Base-by-base conservation (phyloP, 37 sponge, comb jelly and placozoan species). In the Haliclona indistincta region DNA sequence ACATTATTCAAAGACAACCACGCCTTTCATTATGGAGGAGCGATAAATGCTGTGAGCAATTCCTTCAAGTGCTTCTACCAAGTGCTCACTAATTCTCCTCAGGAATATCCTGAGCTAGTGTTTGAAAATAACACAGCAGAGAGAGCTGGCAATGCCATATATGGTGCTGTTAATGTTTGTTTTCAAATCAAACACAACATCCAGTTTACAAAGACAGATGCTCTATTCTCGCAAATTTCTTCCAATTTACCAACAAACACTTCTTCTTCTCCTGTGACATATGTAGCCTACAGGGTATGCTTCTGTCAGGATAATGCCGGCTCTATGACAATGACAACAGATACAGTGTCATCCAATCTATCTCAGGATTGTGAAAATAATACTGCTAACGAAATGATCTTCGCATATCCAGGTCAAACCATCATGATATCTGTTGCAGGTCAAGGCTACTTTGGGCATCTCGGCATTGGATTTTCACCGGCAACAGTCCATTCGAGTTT, bases 11-110 rank as follows among this genome's bases (percentile, higher is more conserved):
- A 25, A n/a, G 25, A n/a, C n/a, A 58, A 58, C n/a, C 7, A 58
- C n/a, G 69, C 43, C 2, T 20, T 19, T 22, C 13, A 8, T 5
- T 68, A 29, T 68, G 69, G 69, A 39, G 69, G 69, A 39, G 69
- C 69, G 15, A 71, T 71, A n/a, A 25, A 58, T n/a, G 28, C 26
- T n/a, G 23, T n/a, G 60, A 8, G 11, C 26, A 6, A 25, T 6
- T n/a, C 23, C 25, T 58, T 25, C 28, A 58, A n/a, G 22, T 58
- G 60, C n/a, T 58, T 58, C 60, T 58, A n/a, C n/a, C 60, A 58
- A 20, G 25, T 58, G 7, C 26, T 25, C 13, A 6, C 6, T 7
- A 20, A n/a, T 6, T n/a, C n/a, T n/a, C n/a, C n/a, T n/a, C 60
- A 25, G 22, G 6, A 7, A 6, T n/a, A n/a, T n/a, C 60, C 60